Percentiles rank a stretch among this genome's conserved stretches.
phyloP scores from a whole-genome alignment of 2,113 vertebrate species.

The Arvicanthis niloticus region DNA sequence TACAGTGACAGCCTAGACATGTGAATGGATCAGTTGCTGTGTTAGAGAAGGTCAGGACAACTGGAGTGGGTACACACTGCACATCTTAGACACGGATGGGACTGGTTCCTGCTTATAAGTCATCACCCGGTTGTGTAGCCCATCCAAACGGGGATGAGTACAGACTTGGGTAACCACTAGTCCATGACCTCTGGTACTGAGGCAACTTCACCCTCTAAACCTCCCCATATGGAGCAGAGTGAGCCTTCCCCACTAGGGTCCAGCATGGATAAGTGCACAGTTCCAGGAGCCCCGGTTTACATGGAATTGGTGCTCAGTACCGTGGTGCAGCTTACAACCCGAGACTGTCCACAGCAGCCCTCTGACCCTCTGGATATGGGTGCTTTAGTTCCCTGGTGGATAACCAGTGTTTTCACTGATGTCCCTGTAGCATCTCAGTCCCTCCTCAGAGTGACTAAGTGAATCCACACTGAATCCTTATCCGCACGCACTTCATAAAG shows the following conservation, averaged over 20 bases:
- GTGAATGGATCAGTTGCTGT: neutral
- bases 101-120: neutral
- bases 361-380: neutral
- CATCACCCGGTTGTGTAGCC: neutral
- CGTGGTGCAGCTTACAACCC: neutral
- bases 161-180: neutral
- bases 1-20: neutral
- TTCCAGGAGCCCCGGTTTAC: neutral
- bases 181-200: neutral
- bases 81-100: neutral
- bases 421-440: neutral
- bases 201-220: neutral
- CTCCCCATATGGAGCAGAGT: neutral
- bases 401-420: neutral
- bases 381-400: neutral
- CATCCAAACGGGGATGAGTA: neutral
- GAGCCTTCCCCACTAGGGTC: neutral
- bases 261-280: neutral
- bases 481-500: neutral
- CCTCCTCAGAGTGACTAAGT: constrained; percentile 5
- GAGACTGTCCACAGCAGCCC: neutral
- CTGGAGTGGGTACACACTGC: neutral
- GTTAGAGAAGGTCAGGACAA: neutral
- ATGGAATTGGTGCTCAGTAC: neutral
- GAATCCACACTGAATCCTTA: neutral